Conservation (phyloP, 2,888 invertebrate species). For the Emmelina monodactyla region DNA sequence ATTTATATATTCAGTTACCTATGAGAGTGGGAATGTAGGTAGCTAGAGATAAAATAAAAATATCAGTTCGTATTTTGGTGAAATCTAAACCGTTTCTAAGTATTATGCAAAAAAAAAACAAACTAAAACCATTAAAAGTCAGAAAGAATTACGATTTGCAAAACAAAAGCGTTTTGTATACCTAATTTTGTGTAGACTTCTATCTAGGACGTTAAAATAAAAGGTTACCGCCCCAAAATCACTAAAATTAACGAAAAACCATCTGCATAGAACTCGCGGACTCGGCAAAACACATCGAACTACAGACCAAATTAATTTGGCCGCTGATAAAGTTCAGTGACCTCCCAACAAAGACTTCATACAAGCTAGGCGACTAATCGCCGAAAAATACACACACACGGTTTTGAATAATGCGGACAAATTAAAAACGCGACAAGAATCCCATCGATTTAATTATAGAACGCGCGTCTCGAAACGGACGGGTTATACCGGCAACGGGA, state of each 20-base stretch:
- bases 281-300: slow-evolving; percentile 13
- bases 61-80: too few species aligned
- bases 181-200: too few species aligned
- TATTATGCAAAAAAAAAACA: too few species aligned
- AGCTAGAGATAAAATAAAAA: too few species aligned
- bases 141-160: too few species aligned
- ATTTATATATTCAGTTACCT: too few species aligned
- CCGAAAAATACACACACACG: slow-evolving; percentile 19
- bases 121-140: too few species aligned
- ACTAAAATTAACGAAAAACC: slow-evolving; percentile 16
- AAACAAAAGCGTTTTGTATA: too few species aligned
- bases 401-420: slow-evolving; percentile 17
- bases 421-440: slow-evolving; percentile 16
- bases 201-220: not conserved
- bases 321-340: slow-evolving; percentile 22
- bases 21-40: too few species aligned
- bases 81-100: too few species aligned
- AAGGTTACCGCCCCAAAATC: slow-evolving; percentile 24
- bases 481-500: slow-evolving; percentile 10
- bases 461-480: slow-evolving; percentile 21
- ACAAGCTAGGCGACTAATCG: slow-evolving; percentile 9
- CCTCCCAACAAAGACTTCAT: slow-evolving; percentile 28
- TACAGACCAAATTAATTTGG: slow-evolving; percentile 20
- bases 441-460: slow-evolving; percentile 3
- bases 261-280: slow-evolving; percentile 18